Evolutionary conservation across 2,797 vertebrate genomes (phyloP), one percentile per base, ranked within the genome.

Genomic region (Pangasius larnaudii): DNA sequence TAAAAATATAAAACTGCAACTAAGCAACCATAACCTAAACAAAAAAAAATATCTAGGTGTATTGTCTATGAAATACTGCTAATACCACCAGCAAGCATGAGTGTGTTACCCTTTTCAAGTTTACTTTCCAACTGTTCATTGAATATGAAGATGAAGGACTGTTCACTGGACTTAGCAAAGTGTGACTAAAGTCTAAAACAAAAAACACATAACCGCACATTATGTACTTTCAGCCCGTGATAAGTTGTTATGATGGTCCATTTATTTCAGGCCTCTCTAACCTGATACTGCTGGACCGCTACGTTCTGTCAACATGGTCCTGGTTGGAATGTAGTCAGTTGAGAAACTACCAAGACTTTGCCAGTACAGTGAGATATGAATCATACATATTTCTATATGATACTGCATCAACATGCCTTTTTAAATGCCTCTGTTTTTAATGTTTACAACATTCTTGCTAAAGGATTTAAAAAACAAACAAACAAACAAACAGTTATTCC

Each of bases 271-370:
- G 51, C 53, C 3, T 42, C n/a, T 27, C 33, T 46, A 61, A 81
- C 9, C 10, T 61, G 56, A 42, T 27, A 63, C 24, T 82, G 24
- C 39, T 46, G 63, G 56, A 18, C n/a, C 61, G 5, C 1, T 80
- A 46, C 16, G 81, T 33, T 88, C 22, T 77, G 30, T 77, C 6
- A 24, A 10, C 16, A 16, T 13, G 59, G 3, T 24, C 9, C 18
- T 22, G 27, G 13, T 19, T 42, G 84, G 86, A 42, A 89, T 88
- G 86, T 36, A 61, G 86, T 61, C 22, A 24, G n/a, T 86, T 71
- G 0, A 77, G 86, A 71, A 53, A 39, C 33, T 27, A 77, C 16
- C 18, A 51, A 77, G 27, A 30, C 14, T 24, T 72, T 27, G 51
- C 30, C 42, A 30, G 42, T 39, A 39, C 22, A 69, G 13, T 39